Evolutionary conservation across 2,113 vertebrate genomes (phyloP).

Genomic region (Scytalopus superciliaris): DNA sequence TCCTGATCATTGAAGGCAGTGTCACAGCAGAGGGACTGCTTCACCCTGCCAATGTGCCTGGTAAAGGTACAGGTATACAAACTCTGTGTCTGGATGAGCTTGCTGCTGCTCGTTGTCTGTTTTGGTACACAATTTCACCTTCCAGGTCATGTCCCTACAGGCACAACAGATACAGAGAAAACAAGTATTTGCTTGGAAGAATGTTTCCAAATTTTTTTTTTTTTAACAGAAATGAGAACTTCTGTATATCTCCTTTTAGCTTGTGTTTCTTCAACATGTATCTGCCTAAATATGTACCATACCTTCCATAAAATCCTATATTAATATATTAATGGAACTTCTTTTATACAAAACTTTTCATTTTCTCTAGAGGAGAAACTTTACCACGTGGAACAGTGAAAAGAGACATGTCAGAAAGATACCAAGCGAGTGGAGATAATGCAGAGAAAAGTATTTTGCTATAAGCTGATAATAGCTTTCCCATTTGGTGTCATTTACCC

Average conservation of each 20-base stretch:
- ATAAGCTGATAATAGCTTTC: conserved; percentile 6
- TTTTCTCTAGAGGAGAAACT: not conserved
- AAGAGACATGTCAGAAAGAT: not conserved
- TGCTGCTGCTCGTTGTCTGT: not conserved
- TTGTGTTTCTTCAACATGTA: not conserved
- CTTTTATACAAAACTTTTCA: not conserved
- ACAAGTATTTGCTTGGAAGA: not conserved
- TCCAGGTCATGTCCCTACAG: not conserved
- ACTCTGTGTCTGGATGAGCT: not conserved
- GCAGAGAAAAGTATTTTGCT: not conserved
- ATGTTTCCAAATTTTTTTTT: not conserved
- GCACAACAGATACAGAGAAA: not conserved
- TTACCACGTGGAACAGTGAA: not conserved
- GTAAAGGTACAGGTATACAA: not conserved
- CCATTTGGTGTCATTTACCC: not conserved
- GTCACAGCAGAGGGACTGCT: not conserved
- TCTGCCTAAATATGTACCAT: not conserved
- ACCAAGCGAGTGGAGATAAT: not conserved
- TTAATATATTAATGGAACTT: not conserved
- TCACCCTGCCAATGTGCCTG: not conserved
- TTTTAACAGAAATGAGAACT: not conserved
- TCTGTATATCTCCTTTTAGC: not conserved
- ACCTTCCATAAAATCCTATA: not conserved
- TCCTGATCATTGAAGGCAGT: not conserved
- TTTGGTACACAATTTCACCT: not conserved